These are phyloP conservation scores for Hemicentrotus pulcherrimus DNA, from an alignment of 35 echinoderm and acorn worm genomes.

Conservation along the genomic window DNA sequence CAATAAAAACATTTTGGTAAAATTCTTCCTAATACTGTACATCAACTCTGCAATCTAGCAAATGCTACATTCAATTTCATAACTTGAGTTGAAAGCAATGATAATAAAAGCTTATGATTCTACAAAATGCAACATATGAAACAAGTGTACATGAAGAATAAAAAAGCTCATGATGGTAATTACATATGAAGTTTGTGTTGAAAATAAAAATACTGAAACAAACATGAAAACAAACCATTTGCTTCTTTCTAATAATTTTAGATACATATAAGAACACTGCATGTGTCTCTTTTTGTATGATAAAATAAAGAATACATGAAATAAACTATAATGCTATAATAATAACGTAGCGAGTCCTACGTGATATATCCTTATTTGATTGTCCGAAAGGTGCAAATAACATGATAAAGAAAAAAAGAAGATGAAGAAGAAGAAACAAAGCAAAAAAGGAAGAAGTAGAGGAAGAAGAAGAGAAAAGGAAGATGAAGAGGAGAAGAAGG, in stretches of 20 bases:
- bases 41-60: neutral
- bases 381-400: neutral
- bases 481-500: too few species aligned
- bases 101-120: neutral
- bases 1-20: neutral
- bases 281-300: neutral
- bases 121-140: neutral
- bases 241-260: too few species aligned
- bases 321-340: neutral
- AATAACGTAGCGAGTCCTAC: neutral
- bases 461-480: too few species aligned
- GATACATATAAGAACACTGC: neutral
- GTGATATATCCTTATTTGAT: too few species aligned
- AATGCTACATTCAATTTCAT: neutral
- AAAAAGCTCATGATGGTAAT: neutral
- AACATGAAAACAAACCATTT: too few species aligned
- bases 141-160: neutral
- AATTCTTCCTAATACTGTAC: neutral
- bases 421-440: neutral
- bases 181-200: neutral
- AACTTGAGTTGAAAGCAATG: neutral
- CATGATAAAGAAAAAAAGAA: neutral
- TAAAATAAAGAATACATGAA: neutral
- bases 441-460: too few species aligned
- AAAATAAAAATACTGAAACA: neutral